phyloP scores from a whole-genome alignment of 1,140 invertebrate genomes.

The Diorhabda carinulata region DNA sequence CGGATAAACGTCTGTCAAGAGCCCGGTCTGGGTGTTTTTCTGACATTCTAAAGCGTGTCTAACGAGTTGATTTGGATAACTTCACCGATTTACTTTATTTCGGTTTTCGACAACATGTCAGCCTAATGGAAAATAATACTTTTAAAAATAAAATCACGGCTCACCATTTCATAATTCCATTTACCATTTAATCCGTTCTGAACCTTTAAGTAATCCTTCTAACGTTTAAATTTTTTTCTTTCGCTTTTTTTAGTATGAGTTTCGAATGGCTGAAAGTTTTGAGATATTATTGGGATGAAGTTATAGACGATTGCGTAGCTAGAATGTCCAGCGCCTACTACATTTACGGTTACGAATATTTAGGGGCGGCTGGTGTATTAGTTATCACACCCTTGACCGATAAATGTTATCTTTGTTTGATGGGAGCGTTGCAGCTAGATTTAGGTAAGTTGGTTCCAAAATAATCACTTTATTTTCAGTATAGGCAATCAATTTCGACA shows the following conservation, averaged over 20 bases:
- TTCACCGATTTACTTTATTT: too few relatives aligned
- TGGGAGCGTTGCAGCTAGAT: conserved; percentile 83
- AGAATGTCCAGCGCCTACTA: conserved; percentile 75
- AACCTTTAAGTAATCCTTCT: too few relatives aligned
- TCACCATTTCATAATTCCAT: too few relatives aligned
- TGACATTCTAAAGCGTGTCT: too few relatives aligned
- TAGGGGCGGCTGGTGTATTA: conserved; percentile 76
- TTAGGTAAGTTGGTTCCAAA: conserved; percentile 51
- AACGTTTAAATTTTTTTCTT: neutral
- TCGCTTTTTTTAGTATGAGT: conserved; percentile 54
- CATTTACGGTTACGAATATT: conserved; percentile 88
- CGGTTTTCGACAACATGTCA: too few relatives aligned
- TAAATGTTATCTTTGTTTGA: conserved; percentile 80
- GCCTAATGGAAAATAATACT: too few relatives aligned
- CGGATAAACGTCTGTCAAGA: too few relatives aligned
- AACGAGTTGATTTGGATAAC: too few relatives aligned
- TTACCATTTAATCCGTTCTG: too few relatives aligned
- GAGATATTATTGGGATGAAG: conserved; percentile 84
- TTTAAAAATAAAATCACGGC: too few relatives aligned
- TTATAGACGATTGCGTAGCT: conserved; percentile 70
- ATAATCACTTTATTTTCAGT: neutral
- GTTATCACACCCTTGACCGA: conserved; percentile 84
- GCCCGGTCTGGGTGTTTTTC: too few relatives aligned
- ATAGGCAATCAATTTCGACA: too few relatives aligned
- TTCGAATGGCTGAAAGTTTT: conserved; percentile 90